Evolutionary conservation across 2,888 invertebrate genomes (phyloP), one percentile per base, ranked within the genome.

Genomic region (Orchesella flavescens): DNA sequence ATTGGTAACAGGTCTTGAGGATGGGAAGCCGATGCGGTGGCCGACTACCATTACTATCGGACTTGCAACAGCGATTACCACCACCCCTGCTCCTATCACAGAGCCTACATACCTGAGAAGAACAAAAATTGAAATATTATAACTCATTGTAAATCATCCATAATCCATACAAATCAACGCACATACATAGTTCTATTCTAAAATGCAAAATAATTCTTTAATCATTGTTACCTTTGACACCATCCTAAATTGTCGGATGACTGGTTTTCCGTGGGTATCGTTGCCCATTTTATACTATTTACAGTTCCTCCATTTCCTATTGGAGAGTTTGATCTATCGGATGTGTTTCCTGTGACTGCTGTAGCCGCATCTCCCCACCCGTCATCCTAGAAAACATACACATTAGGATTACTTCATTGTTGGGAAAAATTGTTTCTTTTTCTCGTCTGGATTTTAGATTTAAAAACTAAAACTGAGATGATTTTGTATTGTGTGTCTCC

Each of bases 291-390:
- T 71, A 87, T 84, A 61, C 85, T 85, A 72, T 77, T 83, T 69
- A 74, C 86, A 55, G 82, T 85, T 19, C 84, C 85, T 63, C 86
- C 86, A 76, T 86, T 87, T 46, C 87, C 86, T 17, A 86, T 75
- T 10, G 88, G 88, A 4, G 97, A 97, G 88, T 96, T 95, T 3
- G 97, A 98, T 89, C 97, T 96, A 90, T 98, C 98, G 0, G 97
- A 97, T 0, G 98, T 98, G 89, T 97, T 97, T 12, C 97, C 98
- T 0, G 98, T 98, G 46, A 98, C 94, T 0, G 97, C 98, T 0
- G 98, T 98, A 0, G 98, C 98, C 89, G 97, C 98, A 90, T 98
- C 98, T 97, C 97, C 97, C 98, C 98, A 98, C 90, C 97, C 97
- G 89, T 98, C 98, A 91, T 98, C 98, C 91, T 97, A 34, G 95